Conservation (phyloP, 2,888 invertebrate species). For the Phasia obesa region DNA sequence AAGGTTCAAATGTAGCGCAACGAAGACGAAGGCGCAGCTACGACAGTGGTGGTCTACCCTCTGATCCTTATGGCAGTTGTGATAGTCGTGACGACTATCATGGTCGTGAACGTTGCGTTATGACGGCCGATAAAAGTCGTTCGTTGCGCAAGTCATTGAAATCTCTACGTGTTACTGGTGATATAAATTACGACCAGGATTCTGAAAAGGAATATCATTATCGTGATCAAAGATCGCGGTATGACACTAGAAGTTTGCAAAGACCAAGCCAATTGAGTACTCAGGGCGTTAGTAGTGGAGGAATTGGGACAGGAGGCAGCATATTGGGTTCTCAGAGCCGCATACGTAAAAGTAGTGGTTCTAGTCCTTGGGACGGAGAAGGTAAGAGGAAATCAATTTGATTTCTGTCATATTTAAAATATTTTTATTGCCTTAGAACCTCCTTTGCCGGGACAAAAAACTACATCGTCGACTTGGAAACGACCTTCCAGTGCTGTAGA, state of each 20-base stretch:
- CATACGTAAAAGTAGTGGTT: slow-evolving; percentile 82
- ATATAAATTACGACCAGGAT: slow-evolving; percentile 84
- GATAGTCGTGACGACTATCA: slow-evolving; percentile 82
- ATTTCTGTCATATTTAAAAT: no score
- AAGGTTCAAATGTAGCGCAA: slow-evolving; percentile 76
- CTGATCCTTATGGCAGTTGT: slow-evolving; percentile 81
- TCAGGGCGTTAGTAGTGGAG: slow-evolving; percentile 71
- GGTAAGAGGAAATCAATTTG: slow-evolving; percentile 73
- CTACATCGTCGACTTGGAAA: slow-evolving; percentile 81
- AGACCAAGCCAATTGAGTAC: slow-evolving; percentile 78
- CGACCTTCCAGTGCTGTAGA: slow-evolving; percentile 85
- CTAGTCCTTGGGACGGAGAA: slow-evolving; percentile 85
- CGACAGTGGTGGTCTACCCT: slow-evolving; percentile 78
- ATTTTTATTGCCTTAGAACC: slow-evolving; percentile 56
- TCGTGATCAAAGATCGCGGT: slow-evolving; percentile 71
- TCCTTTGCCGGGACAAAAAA: slow-evolving; percentile 77
- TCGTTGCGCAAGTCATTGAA: slow-evolving; percentile 80
- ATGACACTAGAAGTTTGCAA: slow-evolving; percentile 80
- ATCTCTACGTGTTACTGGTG: slow-evolving; percentile 78
- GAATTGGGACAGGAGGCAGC: slow-evolving; percentile 11
- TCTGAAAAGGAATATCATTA: slow-evolving; percentile 83
- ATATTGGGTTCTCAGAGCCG: slow-evolving; percentile 73
- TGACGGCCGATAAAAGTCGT: slow-evolving; percentile 77
- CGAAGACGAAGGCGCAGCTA: slow-evolving; percentile 80
- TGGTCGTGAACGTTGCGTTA: slow-evolving; percentile 79